Conservation (phyloP, 1,140 invertebrate species). For the Venustaconcha ellipsiformis region DNA sequence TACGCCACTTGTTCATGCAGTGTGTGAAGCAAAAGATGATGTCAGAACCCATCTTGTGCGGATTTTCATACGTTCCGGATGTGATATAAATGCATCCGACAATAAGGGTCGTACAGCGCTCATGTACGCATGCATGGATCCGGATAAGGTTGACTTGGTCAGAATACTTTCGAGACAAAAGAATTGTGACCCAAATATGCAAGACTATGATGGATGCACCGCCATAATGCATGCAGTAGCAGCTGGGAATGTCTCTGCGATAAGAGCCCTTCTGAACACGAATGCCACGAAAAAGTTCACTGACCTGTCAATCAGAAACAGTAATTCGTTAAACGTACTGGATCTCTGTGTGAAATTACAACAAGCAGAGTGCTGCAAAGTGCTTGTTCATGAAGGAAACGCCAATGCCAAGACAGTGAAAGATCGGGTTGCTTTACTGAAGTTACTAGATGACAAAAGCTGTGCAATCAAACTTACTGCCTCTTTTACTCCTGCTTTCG, state of each 20-base stretch:
- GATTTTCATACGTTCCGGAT: conserved; percentile 71
- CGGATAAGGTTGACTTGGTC: conserved; percentile 27
- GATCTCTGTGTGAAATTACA: conserved; percentile 26
- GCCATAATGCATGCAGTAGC: conserved; percentile 28
- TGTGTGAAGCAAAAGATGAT: conserved; percentile 33
- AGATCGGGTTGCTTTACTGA: conserved; percentile 20
- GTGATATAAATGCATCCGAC: conserved; percentile 90
- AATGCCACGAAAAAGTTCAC: conserved; percentile 7
- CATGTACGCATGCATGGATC: conserved; percentile 82
- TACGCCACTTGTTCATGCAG: conserved; percentile 34
- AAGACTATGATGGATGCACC: conserved; percentile 15
- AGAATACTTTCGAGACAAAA: conserved; percentile 20
- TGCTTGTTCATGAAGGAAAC: conserved; percentile 31
- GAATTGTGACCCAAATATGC: conserved; percentile 16
- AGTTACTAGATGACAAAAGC: conserved; percentile 26
- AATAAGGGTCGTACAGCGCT: conserved; percentile 90
- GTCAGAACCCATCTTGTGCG: conserved; percentile 35
- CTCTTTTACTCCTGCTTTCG: conserved; percentile 18
- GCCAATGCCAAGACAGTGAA: conserved; percentile 30
- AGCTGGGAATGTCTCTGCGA: conserved; percentile 16
- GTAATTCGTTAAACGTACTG: conserved; percentile 20
- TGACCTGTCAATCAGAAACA: conserved; percentile 20
- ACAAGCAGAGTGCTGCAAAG: conserved; percentile 27
- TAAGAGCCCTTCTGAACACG: conserved; percentile 16
- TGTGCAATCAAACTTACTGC: conserved; percentile 15